Base-by-base conservation (phyloP, 2,888 invertebrate genomes). In the Xestia rhomboidea region DNA sequence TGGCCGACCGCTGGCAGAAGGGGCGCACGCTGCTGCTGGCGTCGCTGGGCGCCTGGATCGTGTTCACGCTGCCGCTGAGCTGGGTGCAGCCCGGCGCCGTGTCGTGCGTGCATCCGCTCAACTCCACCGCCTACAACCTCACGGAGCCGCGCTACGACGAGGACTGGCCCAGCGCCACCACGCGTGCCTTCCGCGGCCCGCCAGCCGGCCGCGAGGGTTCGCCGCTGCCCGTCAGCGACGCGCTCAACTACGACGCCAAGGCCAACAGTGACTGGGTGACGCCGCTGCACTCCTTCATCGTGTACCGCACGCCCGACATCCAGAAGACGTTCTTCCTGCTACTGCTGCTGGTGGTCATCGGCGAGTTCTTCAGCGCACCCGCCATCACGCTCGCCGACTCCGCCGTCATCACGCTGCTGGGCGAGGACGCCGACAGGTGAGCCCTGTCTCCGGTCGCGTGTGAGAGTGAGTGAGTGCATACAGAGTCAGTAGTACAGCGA, bases 291-390 rank as follows among this genome's bases (percentile, higher is more conserved):
- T 99, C 99, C 75, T 98, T 98, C 77, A 98, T 99, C 91, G 99
- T 99, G 49, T 99, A 99, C 96, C 97, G 98, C 84, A 98, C 97
- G 49, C 97, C 97, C 87, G 99, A 99, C 92, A 99, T 99, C 46
- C 98, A 99, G 94, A 99, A 99, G 95, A 99, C 99, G 0, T 99
- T 99, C 97, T 99, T 99, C 95, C 97, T 99, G 57, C 97, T 99
- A 62, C 97, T 99, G 73, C 97, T 99, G 67, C 97, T 99, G 73
- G 99, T 99, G 24, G 98, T 99, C 46, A 98, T 99, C 76, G 99
- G 99, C 0, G 99, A 99, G 96, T 99, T 99, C 97, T 99, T 99
- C 96, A 98, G 99, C 90, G 99, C 99, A 0, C 99, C 99, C 0
- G 99, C 99, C 57, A 98, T 99, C 87, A 99, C 99, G 0, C 97